phyloP scores from a whole-genome alignment of 2,888 invertebrate species.

The Aphodius sticticus region DNA sequence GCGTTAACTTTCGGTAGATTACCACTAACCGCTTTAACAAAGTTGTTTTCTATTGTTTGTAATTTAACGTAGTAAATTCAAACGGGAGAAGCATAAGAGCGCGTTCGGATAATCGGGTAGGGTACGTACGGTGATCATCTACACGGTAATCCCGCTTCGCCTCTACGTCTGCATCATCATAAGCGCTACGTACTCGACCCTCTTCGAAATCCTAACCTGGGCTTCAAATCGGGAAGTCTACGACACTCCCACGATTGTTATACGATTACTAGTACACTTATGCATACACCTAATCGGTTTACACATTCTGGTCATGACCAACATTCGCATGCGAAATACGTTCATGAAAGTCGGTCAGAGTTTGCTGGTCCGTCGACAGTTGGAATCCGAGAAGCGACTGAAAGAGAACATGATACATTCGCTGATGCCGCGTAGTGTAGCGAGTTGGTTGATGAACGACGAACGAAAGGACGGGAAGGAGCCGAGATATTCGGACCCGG shows the following conservation, averaged over 20 bases:
- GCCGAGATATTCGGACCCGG: constrained; percentile 65
- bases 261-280: constrained; percentile 82
- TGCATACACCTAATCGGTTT: constrained; percentile 90
- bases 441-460: constrained; percentile 83
- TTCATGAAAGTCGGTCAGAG: constrained; percentile 98
- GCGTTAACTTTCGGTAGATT: too few species aligned
- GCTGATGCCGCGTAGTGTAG: constrained; percentile 95
- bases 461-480: constrained; percentile 70
- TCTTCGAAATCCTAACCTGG: constrained; percentile 80
- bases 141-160: constrained; percentile 92
- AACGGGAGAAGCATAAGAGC: too few species aligned
- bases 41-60: too few species aligned
- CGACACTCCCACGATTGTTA: constrained; percentile 63
- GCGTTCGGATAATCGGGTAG: too few species aligned
- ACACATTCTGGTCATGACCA: constrained; percentile 92
- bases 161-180: constrained; percentile 84
- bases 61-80: too few species aligned
- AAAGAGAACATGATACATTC: constrained; percentile 98
- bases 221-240: constrained; percentile 47
- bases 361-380: constrained; percentile 84
- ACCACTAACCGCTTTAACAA: too few species aligned
- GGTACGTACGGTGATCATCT: too few species aligned
- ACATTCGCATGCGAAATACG: constrained; percentile 92
- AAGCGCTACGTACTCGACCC: constrained; percentile 82
- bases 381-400: constrained; percentile 92